Percentiles rank a stretch among this genome's conserved stretches.
These are phyloP conservation scores for Theonella swinhoei DNA, from an alignment of 37 sponge, comb jelly and placozoan genomes.

Conservation along the genomic window DNA sequence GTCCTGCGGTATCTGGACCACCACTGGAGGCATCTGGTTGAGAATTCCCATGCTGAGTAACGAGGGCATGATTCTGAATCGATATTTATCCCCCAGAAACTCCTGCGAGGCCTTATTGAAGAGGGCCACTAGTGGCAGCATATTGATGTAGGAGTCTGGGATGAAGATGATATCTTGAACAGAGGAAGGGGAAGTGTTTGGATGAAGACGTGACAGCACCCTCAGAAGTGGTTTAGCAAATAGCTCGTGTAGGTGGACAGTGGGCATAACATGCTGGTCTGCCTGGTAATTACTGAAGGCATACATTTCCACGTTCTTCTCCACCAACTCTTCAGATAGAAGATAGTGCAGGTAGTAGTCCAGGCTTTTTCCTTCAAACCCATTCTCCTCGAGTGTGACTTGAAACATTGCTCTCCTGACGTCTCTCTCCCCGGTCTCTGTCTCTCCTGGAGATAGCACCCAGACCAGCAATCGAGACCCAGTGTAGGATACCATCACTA, in stretches of 20 bases:
- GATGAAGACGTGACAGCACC: slow-evolving; percentile 13
- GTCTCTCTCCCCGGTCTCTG: background rate
- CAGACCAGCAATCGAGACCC: slow-evolving; percentile 57
- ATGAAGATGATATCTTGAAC: slow-evolving; percentile 57
- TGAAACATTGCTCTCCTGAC: slow-evolving; percentile 30
- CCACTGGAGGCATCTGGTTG: slow-evolving; percentile 17
- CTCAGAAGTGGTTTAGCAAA: slow-evolving; percentile 44
- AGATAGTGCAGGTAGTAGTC: slow-evolving; percentile 53
- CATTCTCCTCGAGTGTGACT: slow-evolving; percentile 42
- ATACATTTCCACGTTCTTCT: slow-evolving; percentile 57
- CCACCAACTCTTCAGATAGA: slow-evolving; percentile 29
- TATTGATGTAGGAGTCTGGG: slow-evolving; percentile 60
- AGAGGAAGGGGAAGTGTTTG: background rate
- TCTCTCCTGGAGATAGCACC: slow-evolving; percentile 41
- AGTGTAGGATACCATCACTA: slow-evolving; percentile 65
- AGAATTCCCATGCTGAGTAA: slow-evolving; percentile 72
- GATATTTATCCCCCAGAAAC: slow-evolving; percentile 69
- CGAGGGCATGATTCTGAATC: slow-evolving; percentile 65
- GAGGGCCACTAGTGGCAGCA: slow-evolving; percentile 68
- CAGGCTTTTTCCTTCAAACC: slow-evolving; percentile 60
- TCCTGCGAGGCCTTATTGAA: background rate
- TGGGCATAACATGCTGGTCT: background rate
- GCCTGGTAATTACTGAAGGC: slow-evolving; percentile 13
- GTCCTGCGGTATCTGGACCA: slow-evolving; percentile 48
- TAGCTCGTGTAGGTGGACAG: slow-evolving; percentile 27